Evolutionary conservation across 92 coral and sea anemone genomes (phyloP), one percentile per base, ranked within the genome.

Genomic region (Phenganax marumi): DNA sequence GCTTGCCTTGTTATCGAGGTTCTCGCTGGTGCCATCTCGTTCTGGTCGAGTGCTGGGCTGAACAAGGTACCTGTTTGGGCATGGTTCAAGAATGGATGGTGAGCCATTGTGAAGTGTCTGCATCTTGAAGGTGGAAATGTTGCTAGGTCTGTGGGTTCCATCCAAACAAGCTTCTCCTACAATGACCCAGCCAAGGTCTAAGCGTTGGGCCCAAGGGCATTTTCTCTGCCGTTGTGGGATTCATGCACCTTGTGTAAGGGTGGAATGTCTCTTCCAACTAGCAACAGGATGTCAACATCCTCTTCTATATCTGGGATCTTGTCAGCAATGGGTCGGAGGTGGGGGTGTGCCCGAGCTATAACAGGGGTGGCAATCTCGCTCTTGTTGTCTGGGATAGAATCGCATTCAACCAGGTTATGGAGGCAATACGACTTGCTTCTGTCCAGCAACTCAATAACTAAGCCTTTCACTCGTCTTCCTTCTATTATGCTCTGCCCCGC

Each of bases 121-220:
- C 51, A 84, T 89, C 52, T 60, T 61, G 81, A 14, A 87, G 4
- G 84, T 9, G 9, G 92, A 73, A 0, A 83, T 0, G 69, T 75
- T 70, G 10, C 22, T 39, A 13, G 88, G 76, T 62, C 43, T 56
- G 54, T 89, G 90, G 16, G 84, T 84, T 8, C 92, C 88, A 18
- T 86, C 79, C 19, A 89, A 84, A 43, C 92, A 87, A 18, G 86
- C 47, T 26, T 90, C 80, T 11, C 88, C 90, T 12, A 87, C 0
- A 69, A 83, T 84, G 39, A 82, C 88, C 89, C 88, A 89, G 14
- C 92, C 90, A 5, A 86, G 75, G 69, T 87, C 90, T n/a, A 89
- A 68, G 12, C 81, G 75, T 68, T 89, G 90, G 8, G 77, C 90
- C 90, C 88, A 70, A 6, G 89, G 91, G 8, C 86, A 85, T 18